Percentiles rank a stretch among this genome's conserved stretches.
These are phyloP conservation scores for Melipona beecheii DNA, from an alignment of 2,888 invertebrate genomes.

Conservation along the genomic window DNA sequence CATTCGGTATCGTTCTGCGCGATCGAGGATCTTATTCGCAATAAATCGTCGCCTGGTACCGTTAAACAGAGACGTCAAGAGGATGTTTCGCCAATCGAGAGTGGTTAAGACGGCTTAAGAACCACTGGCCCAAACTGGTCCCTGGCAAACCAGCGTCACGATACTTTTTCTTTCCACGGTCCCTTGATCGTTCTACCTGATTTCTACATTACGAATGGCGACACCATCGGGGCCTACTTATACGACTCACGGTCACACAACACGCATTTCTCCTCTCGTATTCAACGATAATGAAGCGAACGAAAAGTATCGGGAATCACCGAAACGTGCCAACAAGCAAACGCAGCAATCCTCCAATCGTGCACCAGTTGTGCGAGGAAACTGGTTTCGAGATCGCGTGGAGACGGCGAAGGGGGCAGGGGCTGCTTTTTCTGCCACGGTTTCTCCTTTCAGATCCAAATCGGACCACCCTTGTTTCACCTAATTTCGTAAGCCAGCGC, in stretches of 20 bases:
- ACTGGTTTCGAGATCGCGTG: constrained; percentile 44
- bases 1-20: not conserved
- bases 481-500: constrained; percentile 16
- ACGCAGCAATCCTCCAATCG: constrained; percentile 5
- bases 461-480: constrained; percentile 32
- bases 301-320: constrained; percentile 15
- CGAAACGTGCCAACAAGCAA: constrained; percentile 15
- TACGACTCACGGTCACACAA: not conserved
- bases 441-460: constrained; percentile 22
- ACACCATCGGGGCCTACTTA: constrained; percentile 6
- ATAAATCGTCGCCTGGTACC: not conserved
- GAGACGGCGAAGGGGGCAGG: not conserved
- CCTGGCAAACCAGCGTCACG: constrained; percentile 6
- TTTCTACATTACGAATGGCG: constrained; percentile 20
- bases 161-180: constrained; percentile 34
- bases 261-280: constrained; percentile 11
- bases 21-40: not conserved
- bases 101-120: constrained; percentile 17
- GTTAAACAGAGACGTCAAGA: not conserved
- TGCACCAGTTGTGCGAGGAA: not conserved
- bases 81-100: not conserved
- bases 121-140: constrained; percentile 54
- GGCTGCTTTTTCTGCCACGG: constrained; percentile 16
- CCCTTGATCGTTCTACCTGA: constrained; percentile 33
- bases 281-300: constrained; percentile 14